These are phyloP conservation scores for Colletes latitarsis DNA, from an alignment of 1,140 invertebrate species.

Conservation along the genomic window DNA sequence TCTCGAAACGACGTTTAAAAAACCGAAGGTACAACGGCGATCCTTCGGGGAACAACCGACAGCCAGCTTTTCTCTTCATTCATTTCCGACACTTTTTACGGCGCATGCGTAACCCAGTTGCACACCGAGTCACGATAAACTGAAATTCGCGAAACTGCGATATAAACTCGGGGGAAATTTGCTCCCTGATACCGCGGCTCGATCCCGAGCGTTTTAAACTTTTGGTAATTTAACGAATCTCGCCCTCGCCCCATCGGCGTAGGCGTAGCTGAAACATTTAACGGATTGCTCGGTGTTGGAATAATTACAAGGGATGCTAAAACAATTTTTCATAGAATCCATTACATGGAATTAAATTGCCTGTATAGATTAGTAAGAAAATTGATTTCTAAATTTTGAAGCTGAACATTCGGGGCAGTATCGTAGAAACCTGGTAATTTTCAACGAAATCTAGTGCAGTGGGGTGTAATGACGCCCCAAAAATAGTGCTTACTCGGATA, in stretches of 20 bases:
- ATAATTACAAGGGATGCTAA: no score
- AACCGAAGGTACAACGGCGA: background rate
- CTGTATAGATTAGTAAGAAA: no score
- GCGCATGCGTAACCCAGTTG: background rate
- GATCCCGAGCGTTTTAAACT: background rate
- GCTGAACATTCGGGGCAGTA: no score
- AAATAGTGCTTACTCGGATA: no score
- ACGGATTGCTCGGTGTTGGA: no score
- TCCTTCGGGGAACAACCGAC: background rate
- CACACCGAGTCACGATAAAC: background rate
- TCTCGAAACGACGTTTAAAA: background rate
- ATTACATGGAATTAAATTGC: no score
- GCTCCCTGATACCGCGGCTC: background rate
- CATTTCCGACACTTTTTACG: background rate
- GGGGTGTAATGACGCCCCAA: no score
- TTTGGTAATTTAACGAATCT: conserved; percentile 2
- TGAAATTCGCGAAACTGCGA: conserved; percentile 8
- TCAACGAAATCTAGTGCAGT: no score
- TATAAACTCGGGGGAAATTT: background rate
- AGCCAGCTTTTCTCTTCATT: background rate
- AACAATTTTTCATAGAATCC: no score
- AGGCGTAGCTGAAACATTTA: background rate
- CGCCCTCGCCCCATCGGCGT: background rate
- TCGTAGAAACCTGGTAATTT: no score
- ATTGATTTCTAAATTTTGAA: no score